These are phyloP conservation scores for Fundulus diaphanus DNA, from an alignment of 2,797 vertebrate genomes.

Conservation along the genomic window DNA sequence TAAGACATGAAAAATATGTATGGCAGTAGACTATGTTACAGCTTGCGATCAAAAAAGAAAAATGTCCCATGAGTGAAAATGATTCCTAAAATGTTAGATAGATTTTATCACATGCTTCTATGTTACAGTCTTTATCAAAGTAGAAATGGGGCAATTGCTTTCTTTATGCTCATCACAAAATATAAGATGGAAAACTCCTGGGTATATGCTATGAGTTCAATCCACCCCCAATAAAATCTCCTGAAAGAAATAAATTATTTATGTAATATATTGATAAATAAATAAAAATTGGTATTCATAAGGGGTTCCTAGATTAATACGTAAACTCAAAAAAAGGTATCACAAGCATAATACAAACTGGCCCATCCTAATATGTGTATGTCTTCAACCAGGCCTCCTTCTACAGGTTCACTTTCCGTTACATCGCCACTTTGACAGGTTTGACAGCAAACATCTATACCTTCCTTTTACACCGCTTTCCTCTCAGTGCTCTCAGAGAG, in stretches of 20 bases:
- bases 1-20: conserved; percentile 54
- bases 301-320: conserved; percentile 66
- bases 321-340: conserved; percentile 72
- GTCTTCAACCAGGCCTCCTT: conserved; percentile 60
- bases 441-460: conserved; percentile 73
- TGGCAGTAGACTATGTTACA: conserved; percentile 51
- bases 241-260: conserved; percentile 64
- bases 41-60: conserved; percentile 52
- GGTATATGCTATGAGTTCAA: conserved; percentile 51
- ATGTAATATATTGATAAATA: conserved; percentile 69
- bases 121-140: conserved; percentile 76
- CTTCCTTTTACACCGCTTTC: conserved; percentile 30
- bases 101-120: conserved; percentile 71
- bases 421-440: conserved; percentile 75
- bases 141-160: conserved; percentile 62
- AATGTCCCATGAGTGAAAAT: conserved; percentile 51
- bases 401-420: conserved; percentile 66
- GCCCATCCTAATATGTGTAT: conserved; percentile 73
- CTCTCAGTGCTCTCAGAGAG: conserved; percentile 19
- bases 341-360: conserved; percentile 76
- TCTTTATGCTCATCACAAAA: conserved; percentile 66
- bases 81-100: conserved; percentile 56
- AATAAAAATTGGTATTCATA: conserved; percentile 66
- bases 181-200: conserved; percentile 73
- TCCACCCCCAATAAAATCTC: conserved; percentile 39